Percentiles rank a stretch among this genome's conserved stretches.
Conservation (phyloP, 2,113 vertebrate species). For the Gila orcuttii region DNA sequence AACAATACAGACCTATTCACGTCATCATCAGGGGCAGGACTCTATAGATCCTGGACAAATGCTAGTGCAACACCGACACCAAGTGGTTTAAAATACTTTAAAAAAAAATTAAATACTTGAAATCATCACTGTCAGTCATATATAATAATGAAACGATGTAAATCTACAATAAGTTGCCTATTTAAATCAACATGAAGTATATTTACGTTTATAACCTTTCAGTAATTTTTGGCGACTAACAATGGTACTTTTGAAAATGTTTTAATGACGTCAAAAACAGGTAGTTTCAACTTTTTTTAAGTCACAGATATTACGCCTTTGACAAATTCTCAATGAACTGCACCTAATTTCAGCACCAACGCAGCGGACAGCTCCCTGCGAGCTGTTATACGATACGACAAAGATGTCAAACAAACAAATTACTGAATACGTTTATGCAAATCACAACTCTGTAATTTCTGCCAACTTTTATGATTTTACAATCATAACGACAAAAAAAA, state of each 20-base stretch:
- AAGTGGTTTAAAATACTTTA: not conserved
- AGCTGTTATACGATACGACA: not conserved
- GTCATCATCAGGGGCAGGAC: constrained; percentile 7
- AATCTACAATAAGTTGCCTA: too few relatives aligned
- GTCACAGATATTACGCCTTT: too few relatives aligned
- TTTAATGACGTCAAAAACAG: not conserved
- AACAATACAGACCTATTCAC: not conserved
- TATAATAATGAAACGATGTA: too few relatives aligned
- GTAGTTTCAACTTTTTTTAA: not conserved
- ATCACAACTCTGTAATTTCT: constrained; percentile 37
- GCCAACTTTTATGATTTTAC: too few relatives aligned
- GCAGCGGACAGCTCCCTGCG: not conserved
- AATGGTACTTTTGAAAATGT: not conserved
- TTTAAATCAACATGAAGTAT: not conserved
- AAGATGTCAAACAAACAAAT: not conserved
- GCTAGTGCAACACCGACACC: constrained; percentile 41
- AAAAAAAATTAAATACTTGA: not conserved
- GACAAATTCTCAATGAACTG: not conserved
- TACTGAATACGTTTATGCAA: too few relatives aligned
- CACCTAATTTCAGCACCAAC: not conserved
- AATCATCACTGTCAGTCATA: not conserved
- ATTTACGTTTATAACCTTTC: not conserved
- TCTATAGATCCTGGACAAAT: not conserved
- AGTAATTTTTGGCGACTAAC: not conserved
- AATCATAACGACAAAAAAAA: too few relatives aligned